Conservation (phyloP, 2,797 vertebrate species). For the Sebastes cheni region DNA sequence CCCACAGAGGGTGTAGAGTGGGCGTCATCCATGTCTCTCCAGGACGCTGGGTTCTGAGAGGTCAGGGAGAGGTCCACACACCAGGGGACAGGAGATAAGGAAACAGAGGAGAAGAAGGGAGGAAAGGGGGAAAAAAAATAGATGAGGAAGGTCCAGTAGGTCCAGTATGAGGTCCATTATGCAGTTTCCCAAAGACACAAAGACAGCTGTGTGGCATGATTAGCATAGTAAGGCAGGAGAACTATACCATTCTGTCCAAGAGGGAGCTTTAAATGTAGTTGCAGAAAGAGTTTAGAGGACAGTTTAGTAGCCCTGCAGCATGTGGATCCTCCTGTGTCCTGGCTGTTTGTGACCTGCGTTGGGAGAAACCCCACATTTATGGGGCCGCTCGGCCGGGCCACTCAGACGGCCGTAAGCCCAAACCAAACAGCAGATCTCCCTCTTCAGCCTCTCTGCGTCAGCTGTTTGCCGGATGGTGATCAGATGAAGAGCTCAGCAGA, state of each 20-base stretch:
- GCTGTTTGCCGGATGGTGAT: constrained; percentile 84
- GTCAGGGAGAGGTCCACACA: constrained; percentile 75
- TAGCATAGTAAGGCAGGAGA: constrained; percentile 12
- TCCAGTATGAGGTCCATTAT: constrained; percentile 41
- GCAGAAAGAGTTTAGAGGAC: neutral
- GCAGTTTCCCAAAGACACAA: constrained; percentile 26
- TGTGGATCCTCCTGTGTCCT: neutral
- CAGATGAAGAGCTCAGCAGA: constrained; percentile 77
- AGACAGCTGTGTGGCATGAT: constrained; percentile 4
- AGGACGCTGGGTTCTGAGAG: constrained; percentile 92
- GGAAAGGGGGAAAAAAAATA: constrained; percentile 3
- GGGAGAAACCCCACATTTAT: constrained; percentile 65
- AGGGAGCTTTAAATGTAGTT: neutral
- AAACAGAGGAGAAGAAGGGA: constrained; percentile 3
- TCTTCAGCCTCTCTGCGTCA: constrained; percentile 78
- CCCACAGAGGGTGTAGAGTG: constrained; percentile 95
- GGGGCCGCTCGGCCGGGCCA: neutral
- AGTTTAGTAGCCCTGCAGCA: neutral
- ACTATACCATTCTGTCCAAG: constrained; percentile 59
- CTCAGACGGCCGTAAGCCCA: constrained; percentile 53
- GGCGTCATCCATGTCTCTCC: constrained; percentile 96
- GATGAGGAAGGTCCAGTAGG: constrained; percentile 26
- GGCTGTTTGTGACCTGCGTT: neutral
- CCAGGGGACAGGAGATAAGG: constrained; percentile 66
- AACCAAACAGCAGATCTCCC: constrained; percentile 68